Percentiles rank a stretch among this genome's conserved stretches.
Evolutionary conservation across 2,113 vertebrate genomes (phyloP).

Genomic region (Phaethon lepturus): DNA sequence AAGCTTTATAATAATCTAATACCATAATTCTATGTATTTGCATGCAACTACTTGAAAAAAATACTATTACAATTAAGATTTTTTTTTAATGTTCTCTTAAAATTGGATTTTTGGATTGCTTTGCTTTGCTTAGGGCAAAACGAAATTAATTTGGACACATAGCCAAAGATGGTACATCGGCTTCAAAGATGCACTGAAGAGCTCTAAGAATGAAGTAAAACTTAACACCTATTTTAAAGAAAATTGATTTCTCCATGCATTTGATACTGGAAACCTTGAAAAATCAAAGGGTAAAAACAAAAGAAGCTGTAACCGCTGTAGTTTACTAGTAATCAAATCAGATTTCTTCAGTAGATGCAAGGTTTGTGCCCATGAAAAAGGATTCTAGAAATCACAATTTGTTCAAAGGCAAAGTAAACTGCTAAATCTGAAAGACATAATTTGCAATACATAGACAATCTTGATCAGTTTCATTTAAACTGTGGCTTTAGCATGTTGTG

Average conservation of each 20-base stretch:
- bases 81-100: not conserved
- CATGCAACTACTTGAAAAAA: not conserved
- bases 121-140: not conserved
- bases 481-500: not conserved
- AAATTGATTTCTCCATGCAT: conserved; percentile 47
- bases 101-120: not conserved
- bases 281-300: conserved; percentile 41
- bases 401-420: not conserved
- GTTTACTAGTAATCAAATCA: not conserved
- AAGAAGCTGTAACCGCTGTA: conserved; percentile 20
- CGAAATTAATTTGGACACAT: not conserved
- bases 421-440: not conserved
- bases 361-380: not conserved
- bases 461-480: not conserved
- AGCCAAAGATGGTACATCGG: not conserved
- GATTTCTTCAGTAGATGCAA: not conserved
- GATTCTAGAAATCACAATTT: conserved; percentile 15
- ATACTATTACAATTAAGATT: not conserved
- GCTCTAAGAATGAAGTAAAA: not conserved
- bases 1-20: not conserved
- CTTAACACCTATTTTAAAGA: not conserved
- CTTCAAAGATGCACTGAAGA: not conserved
- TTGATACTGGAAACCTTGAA: conserved; percentile 21
- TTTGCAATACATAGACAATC: not conserved
- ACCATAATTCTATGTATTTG: not conserved